Percentiles rank a stretch among this genome's conserved stretches.
Evolutionary conservation across 2,888 invertebrate species (phyloP).

Genomic region (Torymus texanus): DNA sequence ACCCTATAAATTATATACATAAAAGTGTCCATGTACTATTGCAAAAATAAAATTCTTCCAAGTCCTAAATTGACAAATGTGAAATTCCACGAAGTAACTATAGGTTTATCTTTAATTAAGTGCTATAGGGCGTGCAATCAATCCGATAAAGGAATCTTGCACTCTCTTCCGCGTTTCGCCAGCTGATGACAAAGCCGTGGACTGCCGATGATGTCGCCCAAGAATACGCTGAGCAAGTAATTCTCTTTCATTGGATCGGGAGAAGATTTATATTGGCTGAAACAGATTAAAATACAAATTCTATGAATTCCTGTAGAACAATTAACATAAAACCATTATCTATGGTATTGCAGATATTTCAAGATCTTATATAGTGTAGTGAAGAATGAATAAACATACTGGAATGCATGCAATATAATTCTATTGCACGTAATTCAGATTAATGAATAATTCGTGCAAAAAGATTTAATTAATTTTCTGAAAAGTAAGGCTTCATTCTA

Average conservation of each 20-base stretch:
- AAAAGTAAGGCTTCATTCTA: too few species aligned
- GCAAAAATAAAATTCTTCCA: not conserved
- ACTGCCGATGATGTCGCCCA: slow-evolving; percentile 90
- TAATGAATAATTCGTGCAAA: too few species aligned
- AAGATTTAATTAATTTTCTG: too few species aligned
- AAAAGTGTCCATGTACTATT: not conserved
- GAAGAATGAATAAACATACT: too few species aligned
- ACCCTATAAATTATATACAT: not conserved
- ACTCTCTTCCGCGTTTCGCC: slow-evolving; percentile 81
- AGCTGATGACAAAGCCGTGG: slow-evolving; percentile 87
- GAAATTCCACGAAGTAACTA: slow-evolving; percentile 29
- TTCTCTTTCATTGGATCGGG: slow-evolving; percentile 82
- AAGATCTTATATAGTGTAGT: too few species aligned
- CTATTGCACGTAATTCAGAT: too few species aligned
- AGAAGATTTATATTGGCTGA: slow-evolving; percentile 87
- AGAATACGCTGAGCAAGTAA: slow-evolving; percentile 89
- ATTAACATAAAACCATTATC: not conserved
- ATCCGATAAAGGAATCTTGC: slow-evolving; percentile 64
- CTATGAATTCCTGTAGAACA: not conserved
- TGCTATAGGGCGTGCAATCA: slow-evolving; percentile 34
- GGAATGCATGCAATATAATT: too few species aligned
- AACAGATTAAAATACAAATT: slow-evolving; percentile 57
- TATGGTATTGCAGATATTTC: too few species aligned
- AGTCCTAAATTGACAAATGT: slow-evolving; percentile 28
- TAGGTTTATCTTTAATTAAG: slow-evolving; percentile 44